Base-by-base conservation (phyloP, 2,888 invertebrate species). In the Boloria selene region DNA sequence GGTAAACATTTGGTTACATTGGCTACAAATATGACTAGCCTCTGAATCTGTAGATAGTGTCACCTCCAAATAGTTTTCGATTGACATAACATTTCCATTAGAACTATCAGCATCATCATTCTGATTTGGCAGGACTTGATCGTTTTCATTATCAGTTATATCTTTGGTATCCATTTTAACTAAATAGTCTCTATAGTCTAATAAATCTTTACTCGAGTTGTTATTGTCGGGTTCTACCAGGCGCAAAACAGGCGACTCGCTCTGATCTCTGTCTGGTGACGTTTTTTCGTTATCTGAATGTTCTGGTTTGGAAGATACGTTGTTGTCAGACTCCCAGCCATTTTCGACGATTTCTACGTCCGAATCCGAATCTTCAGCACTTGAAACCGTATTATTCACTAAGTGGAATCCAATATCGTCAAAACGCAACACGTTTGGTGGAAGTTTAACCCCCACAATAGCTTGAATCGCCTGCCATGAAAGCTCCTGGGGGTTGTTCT, bases 401-500 rank as follows among this genome's bases (percentile, higher is more conserved):
- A 91, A 83, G 76, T 91, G 90, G 77, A 92, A 89, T 75, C 90
- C 92, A 74, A 93, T 93, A 84, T 92, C 92, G 76, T 93, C 93
- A 75, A 93, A 93, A 75, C 93, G 87, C 78, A 93, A 88, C 75
- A 93, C 91, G 77, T 91, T 92, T 70, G 91, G 80, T 77, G 92
- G 92, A 77, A 93, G 89, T 85, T 93, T 92, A 83, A 93, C 93
- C 86, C 93, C 93, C 79, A 93, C 92, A 75, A 93, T 93, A 87
- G 90, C 86, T 84, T 93, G 92, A 82, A 93, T 93, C 84, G 92
- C 93, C 86, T 93, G 92, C 93, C 93, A 93, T 90, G 93, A 93
- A 88, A 93, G 93, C 90, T 93, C 90, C 87, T 92, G 93, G 90
- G 92, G 92, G 92, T 92, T 92, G 90, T 89, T 92, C 92, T 93